Evolutionary conservation across 2,113 vertebrate genomes (phyloP).

Genomic region (Cyprinodon variegatus): DNA sequence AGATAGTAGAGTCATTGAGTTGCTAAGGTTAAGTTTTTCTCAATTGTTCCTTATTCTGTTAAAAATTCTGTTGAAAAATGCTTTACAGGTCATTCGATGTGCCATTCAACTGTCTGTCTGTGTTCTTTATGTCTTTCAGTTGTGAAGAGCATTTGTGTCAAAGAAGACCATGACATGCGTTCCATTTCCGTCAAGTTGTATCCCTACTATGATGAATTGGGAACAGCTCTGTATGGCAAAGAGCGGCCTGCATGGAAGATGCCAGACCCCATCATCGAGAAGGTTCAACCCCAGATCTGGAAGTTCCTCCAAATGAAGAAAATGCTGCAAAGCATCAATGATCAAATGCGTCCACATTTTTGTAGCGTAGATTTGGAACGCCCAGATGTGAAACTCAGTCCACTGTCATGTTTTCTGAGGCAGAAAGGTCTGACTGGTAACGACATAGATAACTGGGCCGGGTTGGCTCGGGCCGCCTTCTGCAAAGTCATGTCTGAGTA

Average conservation of each 20-base stretch:
- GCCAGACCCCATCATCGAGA: conserved; percentile 80
- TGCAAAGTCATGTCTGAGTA: conserved; percentile 72
- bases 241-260: conserved; percentile 79
- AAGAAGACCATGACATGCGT: conserved; percentile 68
- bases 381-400: conserved; percentile 73
- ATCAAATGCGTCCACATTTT: conserved; percentile 76
- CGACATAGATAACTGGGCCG: conserved; percentile 77
- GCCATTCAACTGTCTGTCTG: background rate
- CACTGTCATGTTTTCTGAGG: conserved; percentile 72
- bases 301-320: conserved; percentile 75
- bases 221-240: conserved; percentile 82
- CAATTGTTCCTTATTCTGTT: too few relatives aligned
- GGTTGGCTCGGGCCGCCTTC: conserved; percentile 61
- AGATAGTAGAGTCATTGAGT: too few relatives aligned
- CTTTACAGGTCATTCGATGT: background rate
- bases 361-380: conserved; percentile 75
- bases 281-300: conserved; percentile 74
- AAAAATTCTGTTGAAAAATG: too few relatives aligned
- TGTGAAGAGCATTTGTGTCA: conserved; percentile 73
- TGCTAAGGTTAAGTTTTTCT: too few relatives aligned
- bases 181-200: conserved; percentile 78
- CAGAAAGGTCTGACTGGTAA: conserved; percentile 58
- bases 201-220: conserved; percentile 81
- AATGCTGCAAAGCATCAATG: conserved; percentile 67
- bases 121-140: conserved; percentile 66